Evolutionary conservation across 2,888 invertebrate species (phyloP), one percentile per base, ranked within the genome.

Genomic region (Tanypteryx hageni): DNA sequence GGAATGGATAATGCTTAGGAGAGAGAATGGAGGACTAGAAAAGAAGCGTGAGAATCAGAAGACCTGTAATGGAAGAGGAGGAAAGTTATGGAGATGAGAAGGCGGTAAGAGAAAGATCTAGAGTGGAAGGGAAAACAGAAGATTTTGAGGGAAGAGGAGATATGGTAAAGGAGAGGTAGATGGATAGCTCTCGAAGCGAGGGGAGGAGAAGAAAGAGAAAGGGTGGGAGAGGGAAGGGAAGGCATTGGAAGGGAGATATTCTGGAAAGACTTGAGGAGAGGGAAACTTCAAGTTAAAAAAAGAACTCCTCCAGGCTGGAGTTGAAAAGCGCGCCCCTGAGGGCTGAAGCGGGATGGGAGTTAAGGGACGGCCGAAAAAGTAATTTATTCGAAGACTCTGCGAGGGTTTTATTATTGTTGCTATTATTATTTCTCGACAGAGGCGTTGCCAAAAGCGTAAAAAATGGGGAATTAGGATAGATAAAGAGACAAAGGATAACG

Each of bases 381-480:
- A 89, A 89, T 89, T 89, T 68, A 89, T 68, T 89, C 89, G n/a
- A 18, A 27, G 86, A 86, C 27, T 16, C 61, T n/a, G 61, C 89
- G 64, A 68, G 61, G 18, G 68, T 64, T 89, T 68, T 89, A 89
- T 89, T 68, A 89, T 89, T 89, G 64, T 89, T 89, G 64, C 64
- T 89, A 64, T 89, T 89, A 89, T 89, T 89, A 68, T 89, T 89
- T 89, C 89, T 89, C 89, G 56, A 44, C 11, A 31, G 64, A 64
- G 64, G 89, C 89, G 64, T 31, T n/a, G 64, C 86, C 61, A 59
- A 59, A 16, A 56, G 89, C 89, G 31, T 61, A 86, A 44, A 44
- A 44, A 44, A 10, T 9, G 76, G 1, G 76, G 27, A 22, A 4
- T 16, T 2, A 0, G 68, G 7, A n/a, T 16, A 13, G 22, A 61